A percentile compares a stretch with the other conserved stretches of the same genome.
These are phyloP conservation scores for Drosophila kambysellisi DNA, from an alignment of 2,888 invertebrate genomes.

Conservation along the genomic window DNA sequence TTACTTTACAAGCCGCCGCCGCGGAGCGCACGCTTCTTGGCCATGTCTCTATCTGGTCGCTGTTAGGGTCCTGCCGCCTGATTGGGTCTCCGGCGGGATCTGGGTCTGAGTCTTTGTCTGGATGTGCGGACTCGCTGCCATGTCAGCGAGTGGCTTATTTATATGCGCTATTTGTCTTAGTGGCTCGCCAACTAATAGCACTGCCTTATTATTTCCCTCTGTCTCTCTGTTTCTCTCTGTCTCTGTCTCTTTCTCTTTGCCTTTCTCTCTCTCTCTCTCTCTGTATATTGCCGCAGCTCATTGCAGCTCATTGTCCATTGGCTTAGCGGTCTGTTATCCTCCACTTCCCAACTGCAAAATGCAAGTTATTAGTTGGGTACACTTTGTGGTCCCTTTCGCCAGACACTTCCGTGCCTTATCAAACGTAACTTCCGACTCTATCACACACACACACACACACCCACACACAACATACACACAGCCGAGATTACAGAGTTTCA, in stretches of 20 bases:
- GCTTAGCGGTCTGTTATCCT: slow-evolving; percentile 46
- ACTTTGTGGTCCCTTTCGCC: slow-evolving; percentile 35
- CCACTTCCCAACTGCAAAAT: slow-evolving; percentile 18
- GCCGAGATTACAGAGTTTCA: slow-evolving; percentile 52
- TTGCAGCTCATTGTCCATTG: slow-evolving; percentile 49
- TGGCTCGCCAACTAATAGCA: slow-evolving; percentile 70
- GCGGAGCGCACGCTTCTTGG: slow-evolving; percentile 4
- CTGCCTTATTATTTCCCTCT: slow-evolving; percentile 21
- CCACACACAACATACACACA: background rate
- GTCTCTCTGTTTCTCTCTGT: background rate
- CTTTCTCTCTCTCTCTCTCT: slow-evolving; percentile 18
- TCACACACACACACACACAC: slow-evolving; percentile 8
- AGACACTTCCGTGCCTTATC: slow-evolving; percentile 70
- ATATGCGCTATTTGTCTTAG: slow-evolving; percentile 76
- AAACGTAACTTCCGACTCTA: slow-evolving; percentile 59
- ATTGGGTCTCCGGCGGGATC: background rate
- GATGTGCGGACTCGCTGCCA: slow-evolving; percentile 3
- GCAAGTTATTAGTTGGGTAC: slow-evolving; percentile 37
- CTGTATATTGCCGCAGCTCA: slow-evolving; percentile 45
- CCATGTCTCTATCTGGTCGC: slow-evolving; percentile 15
- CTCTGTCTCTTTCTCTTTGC: background rate
- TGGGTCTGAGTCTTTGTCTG: background rate
- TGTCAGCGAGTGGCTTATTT: slow-evolving; percentile 66
- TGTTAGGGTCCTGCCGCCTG: background rate
- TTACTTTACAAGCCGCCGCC: slow-evolving; percentile 53